Evolutionary conservation across 2,113 vertebrate genomes (phyloP).

Genomic region (Glaucomys volans): DNA sequence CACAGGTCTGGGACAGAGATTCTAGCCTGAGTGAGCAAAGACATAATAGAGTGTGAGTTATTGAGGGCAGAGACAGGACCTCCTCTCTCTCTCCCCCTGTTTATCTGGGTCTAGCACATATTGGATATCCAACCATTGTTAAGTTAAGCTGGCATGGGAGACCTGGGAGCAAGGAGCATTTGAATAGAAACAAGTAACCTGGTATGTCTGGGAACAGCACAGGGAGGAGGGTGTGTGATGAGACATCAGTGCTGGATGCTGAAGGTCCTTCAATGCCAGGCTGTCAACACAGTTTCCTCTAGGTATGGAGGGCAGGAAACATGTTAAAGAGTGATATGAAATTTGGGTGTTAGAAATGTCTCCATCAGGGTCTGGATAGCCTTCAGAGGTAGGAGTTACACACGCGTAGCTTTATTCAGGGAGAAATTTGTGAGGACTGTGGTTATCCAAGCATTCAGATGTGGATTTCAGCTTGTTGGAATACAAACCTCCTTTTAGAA

Average conservation of each 20-base stretch:
- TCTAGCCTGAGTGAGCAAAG: not conserved
- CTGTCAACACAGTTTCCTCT: not conserved
- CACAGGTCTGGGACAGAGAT: not conserved
- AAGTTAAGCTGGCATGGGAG: not conserved
- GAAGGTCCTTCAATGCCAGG: not conserved
- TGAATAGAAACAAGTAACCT: not conserved
- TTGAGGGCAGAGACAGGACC: not conserved
- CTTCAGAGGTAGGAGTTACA: not conserved
- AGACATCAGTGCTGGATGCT: not conserved
- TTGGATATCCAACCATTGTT: not conserved
- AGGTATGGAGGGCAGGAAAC: not conserved
- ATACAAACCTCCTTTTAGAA: not conserved
- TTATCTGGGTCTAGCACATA: not conserved
- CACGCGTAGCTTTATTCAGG: not conserved
- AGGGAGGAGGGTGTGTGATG: not conserved
- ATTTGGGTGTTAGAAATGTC: not conserved
- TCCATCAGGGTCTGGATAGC: not conserved
- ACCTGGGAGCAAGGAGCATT: not conserved
- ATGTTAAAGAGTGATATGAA: not conserved
- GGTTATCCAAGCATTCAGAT: not conserved
- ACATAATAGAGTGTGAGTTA: not conserved
- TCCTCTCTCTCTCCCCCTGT: not conserved
- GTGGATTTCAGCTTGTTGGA: not conserved
- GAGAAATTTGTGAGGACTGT: too few species aligned
- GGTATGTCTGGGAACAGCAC: accelerated